Base-by-base conservation (phyloP, 2,113 vertebrate genomes). In the Chascanopsetta lugubris region DNA sequence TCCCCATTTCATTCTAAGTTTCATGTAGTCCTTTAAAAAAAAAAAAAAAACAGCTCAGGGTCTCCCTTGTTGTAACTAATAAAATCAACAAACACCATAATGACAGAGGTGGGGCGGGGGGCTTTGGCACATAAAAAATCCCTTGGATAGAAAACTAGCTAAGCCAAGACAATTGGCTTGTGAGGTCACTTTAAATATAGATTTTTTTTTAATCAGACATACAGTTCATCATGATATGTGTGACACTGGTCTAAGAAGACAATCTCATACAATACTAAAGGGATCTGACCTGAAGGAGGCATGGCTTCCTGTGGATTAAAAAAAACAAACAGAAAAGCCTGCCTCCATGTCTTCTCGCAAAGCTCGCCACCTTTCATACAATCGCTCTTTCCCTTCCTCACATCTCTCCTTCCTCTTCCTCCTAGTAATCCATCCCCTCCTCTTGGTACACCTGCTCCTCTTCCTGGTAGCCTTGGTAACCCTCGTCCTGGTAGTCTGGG, bases 381-480 rank as follows among this genome's bases (percentile, higher is more conserved):
- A 63, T 59, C 54, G 26, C 48, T n/a, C 36, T 30, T 60, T 75
- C 36, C 57, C 58, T 63, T 61, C 49, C 64, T 49, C 48, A 7
- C 6, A 62, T 22, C n/a, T 21, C 26, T 55, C 22, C 17, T 18
- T 54, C 45, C 17, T 26, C 43, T 18, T 54, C 45, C 17, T 26
- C 43, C 57, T 66, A 83, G 29, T 84, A 89, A 77, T 87, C 89
- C 1, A 84, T 83, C 34, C 75, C 82, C 0, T 87, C 75, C 0
- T 82, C 87, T 29, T 66, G 85, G 69, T 88, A 90, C 69, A 87
- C 87, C 72, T 75, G 88, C 54, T 87, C 82, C 15, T 90, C 90
- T 25, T 92, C 90, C 25, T 90, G 90, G 85, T 91, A 93, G 29
- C 89, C 90, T 61, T 92, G 91, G 83, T 92, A 93, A 49, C 91